These are phyloP conservation scores for Pheucticus melanocephalus DNA, from an alignment of 2,113 vertebrate genomes.

Conservation along the genomic window DNA sequence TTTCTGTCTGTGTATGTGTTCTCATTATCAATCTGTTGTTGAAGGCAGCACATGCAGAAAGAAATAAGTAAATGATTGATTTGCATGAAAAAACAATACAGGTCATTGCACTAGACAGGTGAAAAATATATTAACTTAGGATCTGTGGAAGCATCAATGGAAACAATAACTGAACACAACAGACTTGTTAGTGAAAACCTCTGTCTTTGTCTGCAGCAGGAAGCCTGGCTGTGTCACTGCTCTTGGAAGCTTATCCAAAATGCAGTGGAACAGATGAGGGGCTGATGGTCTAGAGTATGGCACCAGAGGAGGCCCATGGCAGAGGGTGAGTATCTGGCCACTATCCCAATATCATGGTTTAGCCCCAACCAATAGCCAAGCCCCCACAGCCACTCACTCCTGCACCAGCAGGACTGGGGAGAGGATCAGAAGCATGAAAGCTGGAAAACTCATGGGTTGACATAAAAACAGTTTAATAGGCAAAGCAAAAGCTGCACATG, in stretches of 20 bases:
- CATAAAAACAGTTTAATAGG: neutral
- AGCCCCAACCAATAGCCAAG: neutral
- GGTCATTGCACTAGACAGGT: neutral
- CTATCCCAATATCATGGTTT: too few species aligned
- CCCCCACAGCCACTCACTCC: fast-evolving
- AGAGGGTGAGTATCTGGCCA: neutral
- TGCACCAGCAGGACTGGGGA: neutral
- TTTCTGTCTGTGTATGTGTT: neutral
- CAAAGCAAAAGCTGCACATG: neutral
- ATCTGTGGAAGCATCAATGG: neutral
- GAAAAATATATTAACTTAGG: neutral
- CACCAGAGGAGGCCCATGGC: fast-evolving
- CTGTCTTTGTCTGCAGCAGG: fast-evolving
- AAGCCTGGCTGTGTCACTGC: neutral
- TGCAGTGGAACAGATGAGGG: too few species aligned
- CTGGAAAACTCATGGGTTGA: neutral
- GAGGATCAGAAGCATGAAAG: neutral
- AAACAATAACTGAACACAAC: neutral
- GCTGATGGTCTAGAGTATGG: neutral
- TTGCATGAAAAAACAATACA: neutral
- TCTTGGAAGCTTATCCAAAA: neutral
- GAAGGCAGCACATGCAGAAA: neutral
- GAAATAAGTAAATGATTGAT: neutral
- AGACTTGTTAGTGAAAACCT: neutral
- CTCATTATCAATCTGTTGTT: neutral